A percentile compares a stretch with the other conserved stretches of the same genome.
These are phyloP conservation scores for Holothuria leucospilota DNA, from an alignment of 53 echinoderm and acorn worm species.

Conservation along the genomic window DNA sequence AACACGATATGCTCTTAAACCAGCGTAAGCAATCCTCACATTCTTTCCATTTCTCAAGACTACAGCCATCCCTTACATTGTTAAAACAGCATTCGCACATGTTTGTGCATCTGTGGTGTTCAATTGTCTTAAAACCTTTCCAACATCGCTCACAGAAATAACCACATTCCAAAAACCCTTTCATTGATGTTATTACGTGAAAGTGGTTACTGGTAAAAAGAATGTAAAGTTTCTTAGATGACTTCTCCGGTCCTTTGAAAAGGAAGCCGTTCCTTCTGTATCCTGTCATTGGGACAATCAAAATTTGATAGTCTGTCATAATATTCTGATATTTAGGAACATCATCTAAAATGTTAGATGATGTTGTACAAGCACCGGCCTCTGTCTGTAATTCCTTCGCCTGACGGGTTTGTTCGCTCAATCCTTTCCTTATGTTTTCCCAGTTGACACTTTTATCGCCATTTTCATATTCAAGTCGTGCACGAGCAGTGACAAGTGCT, in stretches of 20 bases:
- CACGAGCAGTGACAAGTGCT: slow-evolving; percentile 68
- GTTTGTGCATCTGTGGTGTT: slow-evolving; percentile 56
- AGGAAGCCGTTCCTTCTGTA: slow-evolving; percentile 31
- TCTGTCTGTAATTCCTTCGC: slow-evolving; percentile 43
- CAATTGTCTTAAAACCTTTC: slow-evolving; percentile 52
- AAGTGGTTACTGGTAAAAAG: slow-evolving; percentile 60
- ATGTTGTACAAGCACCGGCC: slow-evolving; percentile 28
- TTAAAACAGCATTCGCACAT: slow-evolving; percentile 40
- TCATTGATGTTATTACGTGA: slow-evolving; percentile 58
- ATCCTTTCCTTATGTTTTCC: slow-evolving; percentile 14
- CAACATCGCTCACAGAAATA: slow-evolving; percentile 72
- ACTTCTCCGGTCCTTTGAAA: slow-evolving; percentile 49
- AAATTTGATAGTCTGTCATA: neutral
- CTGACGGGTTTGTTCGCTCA: neutral
- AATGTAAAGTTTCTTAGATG: slow-evolving; percentile 39
- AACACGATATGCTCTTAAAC: slow-evolving; percentile 62
- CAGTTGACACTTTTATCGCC: neutral
- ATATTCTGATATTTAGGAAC: slow-evolving; percentile 49
- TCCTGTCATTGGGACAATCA: slow-evolving; percentile 25
- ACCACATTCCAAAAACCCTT: slow-evolving; percentile 30
- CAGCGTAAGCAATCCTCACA: slow-evolving; percentile 53
- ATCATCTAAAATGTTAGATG: slow-evolving; percentile 56
- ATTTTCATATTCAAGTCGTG: neutral
- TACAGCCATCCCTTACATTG: slow-evolving; percentile 5
- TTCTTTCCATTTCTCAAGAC: neutral